Conservation (phyloP, 2,888 invertebrate species). For the Drosophila mimica region DNA sequence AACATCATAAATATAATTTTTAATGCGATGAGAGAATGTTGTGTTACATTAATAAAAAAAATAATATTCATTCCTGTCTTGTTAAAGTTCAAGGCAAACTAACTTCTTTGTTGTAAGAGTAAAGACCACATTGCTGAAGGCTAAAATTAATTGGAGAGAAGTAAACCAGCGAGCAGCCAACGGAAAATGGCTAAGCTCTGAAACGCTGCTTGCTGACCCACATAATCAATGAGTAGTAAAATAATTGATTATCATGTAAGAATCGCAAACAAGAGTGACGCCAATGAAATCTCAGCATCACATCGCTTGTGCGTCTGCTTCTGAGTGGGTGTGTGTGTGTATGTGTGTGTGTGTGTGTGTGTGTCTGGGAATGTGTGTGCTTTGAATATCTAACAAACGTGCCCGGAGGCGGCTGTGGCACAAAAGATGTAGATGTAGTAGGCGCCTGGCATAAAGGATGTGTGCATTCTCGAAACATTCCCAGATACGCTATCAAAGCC, state of each 20-base stretch:
- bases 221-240: slow-evolving; percentile 78
- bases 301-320: neutral
- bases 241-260: slow-evolving; percentile 79
- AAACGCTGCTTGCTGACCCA: slow-evolving; percentile 67
- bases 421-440: slow-evolving; percentile 30
- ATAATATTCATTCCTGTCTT: neutral
- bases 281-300: slow-evolving; percentile 56
- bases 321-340: neutral
- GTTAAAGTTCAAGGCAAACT: neutral
- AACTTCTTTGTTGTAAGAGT: slow-evolving; percentile 15
- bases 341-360: slow-evolving; percentile 9
- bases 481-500: slow-evolving; percentile 48
- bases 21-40: neutral
- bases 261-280: slow-evolving; percentile 46
- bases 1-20: neutral
- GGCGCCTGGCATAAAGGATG: slow-evolving; percentile 15
- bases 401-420: slow-evolving; percentile 22
- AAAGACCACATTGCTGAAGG: slow-evolving; percentile 20
- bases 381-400: slow-evolving; percentile 45
- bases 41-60: neutral
- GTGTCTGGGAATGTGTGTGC: slow-evolving; percentile 17
- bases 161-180: slow-evolving; percentile 37
- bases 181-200: slow-evolving; percentile 23
- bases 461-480: slow-evolving; percentile 28
- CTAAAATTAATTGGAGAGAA: slow-evolving; percentile 59